phyloP scores from a whole-genome alignment of 2,113 vertebrate genomes.

The Spizaetus ornatus region DNA sequence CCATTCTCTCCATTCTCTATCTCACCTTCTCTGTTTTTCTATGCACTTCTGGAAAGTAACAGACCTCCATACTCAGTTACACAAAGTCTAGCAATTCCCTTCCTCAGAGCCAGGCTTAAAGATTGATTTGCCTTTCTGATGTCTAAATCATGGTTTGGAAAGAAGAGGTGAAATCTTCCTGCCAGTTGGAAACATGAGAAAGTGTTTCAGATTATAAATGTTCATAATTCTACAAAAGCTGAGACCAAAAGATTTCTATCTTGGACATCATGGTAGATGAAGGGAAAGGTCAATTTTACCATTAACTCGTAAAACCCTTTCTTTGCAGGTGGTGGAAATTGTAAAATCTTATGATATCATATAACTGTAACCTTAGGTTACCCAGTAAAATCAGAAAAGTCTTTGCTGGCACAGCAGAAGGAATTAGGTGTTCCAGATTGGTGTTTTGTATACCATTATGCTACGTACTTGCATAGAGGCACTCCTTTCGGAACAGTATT shows the following conservation, averaged over 20 bases:
- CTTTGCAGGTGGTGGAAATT: neutral
- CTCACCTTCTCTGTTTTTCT: neutral
- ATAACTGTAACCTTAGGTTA: neutral
- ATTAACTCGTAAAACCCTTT: neutral
- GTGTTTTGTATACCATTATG: fast-evolving
- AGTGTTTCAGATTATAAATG: neutral
- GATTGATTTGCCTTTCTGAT: neutral
- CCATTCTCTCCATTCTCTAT: neutral
- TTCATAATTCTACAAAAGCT: neutral
- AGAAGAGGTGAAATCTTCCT: neutral
- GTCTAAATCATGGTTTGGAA: neutral
- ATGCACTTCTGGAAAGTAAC: neutral
- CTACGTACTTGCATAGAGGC: too few relatives aligned
- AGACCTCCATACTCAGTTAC: neutral
- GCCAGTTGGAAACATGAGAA: neutral
- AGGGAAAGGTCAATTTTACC: neutral
- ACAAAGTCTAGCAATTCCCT: neutral
- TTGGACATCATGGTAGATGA: neutral
- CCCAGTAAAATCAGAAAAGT: neutral
- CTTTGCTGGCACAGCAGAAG: neutral
- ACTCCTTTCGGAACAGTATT: neutral
- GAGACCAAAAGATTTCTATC: neutral
- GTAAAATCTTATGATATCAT: neutral
- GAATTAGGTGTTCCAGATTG: neutral
- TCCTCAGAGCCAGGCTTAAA: neutral